Percentiles rank a stretch among this genome's conserved stretches.
phyloP scores from a whole-genome alignment of 2,113 vertebrate genomes.

The Phyllopteryx taeniolatus region DNA sequence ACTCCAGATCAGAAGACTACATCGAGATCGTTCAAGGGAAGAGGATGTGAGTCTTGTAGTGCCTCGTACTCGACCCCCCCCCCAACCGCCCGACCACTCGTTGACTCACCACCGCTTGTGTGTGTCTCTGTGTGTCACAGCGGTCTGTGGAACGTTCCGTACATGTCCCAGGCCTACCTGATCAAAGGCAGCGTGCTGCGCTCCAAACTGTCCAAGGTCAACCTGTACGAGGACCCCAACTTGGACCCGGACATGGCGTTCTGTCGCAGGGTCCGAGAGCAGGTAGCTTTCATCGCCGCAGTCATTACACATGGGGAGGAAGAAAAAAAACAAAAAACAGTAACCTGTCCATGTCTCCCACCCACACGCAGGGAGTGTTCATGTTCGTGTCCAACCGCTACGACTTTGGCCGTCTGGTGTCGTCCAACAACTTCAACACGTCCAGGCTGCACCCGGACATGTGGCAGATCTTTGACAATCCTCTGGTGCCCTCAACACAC shows the following conservation, averaged over 20 bases:
- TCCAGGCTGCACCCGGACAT: conserved; percentile 62
- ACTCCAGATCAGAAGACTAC: conserved; percentile 67
- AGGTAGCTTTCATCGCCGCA: conserved; percentile 28
- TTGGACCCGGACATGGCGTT: conserved; percentile 65
- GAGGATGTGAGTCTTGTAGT: conserved; percentile 38
- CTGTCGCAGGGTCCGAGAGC: conserved; percentile 59
- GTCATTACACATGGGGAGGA: too few relatives aligned
- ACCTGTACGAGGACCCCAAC: conserved; percentile 39
- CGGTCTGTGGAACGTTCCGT: conserved; percentile 63
- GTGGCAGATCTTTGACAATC: conserved; percentile 70
- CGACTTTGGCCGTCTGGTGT: conserved; percentile 57
- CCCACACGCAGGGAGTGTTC: conserved; percentile 51
- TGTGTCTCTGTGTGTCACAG: conserved; percentile 19
- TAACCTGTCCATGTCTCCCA: background rate
- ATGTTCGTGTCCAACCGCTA: conserved; percentile 63
- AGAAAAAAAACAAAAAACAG: background rate
- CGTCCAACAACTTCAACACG: conserved; percentile 57
- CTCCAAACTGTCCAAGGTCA: conserved; percentile 45
- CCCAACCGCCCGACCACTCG: background rate
- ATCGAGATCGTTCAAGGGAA: conserved; percentile 66
- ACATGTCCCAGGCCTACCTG: conserved; percentile 62
- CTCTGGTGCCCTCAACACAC: conserved; percentile 29
- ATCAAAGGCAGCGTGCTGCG: conserved; percentile 47
- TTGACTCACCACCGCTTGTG: background rate
- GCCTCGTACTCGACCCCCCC: background rate